A percentile compares a stretch with the other conserved stretches of the same genome.
Evolutionary conservation across 2,888 invertebrate species (phyloP).

Genomic region (Philopedon plagiatum): DNA sequence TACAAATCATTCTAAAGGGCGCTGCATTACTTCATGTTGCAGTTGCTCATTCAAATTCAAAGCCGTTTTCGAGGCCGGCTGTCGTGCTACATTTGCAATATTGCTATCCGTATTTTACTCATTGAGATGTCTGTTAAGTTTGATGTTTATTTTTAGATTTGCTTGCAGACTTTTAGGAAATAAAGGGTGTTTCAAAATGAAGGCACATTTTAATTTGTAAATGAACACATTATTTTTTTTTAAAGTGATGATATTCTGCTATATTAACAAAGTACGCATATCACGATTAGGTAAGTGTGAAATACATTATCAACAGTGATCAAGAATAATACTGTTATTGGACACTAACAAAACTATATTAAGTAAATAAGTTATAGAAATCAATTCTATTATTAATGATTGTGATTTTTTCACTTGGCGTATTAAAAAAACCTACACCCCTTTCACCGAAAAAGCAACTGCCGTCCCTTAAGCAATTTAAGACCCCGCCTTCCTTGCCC

Average conservation of each 20-base stretch:
- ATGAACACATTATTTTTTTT: no score
- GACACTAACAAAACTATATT: not conserved
- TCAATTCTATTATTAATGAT: not conserved
- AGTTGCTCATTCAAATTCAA: constrained; percentile 35
- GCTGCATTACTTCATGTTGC: constrained; percentile 22
- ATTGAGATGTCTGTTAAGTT: constrained; percentile 25
- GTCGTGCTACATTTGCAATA: constrained; percentile 30
- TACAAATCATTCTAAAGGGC: constrained; percentile 34
- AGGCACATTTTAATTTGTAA: no score
- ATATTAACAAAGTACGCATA: no score
- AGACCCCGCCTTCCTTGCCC: not conserved
- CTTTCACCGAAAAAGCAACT: not conserved
- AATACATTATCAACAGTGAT: no score
- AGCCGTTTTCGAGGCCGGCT: constrained; percentile 25
- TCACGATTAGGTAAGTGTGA: no score
- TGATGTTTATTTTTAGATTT: constrained; percentile 6
- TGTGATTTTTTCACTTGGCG: not conserved
- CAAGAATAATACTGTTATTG: no score
- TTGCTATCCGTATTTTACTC: constrained; percentile 22
- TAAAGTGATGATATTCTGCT: no score
- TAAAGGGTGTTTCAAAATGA: no score
- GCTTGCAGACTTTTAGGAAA: not conserved
- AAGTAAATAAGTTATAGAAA: not conserved
- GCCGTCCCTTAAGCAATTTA: constrained; percentile 4
- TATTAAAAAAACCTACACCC: not conserved